A percentile compares a stretch with the other conserved stretches of the same genome.
phyloP scores from a whole-genome alignment of 2,797 vertebrate species.

The Xenentodon cancila region DNA sequence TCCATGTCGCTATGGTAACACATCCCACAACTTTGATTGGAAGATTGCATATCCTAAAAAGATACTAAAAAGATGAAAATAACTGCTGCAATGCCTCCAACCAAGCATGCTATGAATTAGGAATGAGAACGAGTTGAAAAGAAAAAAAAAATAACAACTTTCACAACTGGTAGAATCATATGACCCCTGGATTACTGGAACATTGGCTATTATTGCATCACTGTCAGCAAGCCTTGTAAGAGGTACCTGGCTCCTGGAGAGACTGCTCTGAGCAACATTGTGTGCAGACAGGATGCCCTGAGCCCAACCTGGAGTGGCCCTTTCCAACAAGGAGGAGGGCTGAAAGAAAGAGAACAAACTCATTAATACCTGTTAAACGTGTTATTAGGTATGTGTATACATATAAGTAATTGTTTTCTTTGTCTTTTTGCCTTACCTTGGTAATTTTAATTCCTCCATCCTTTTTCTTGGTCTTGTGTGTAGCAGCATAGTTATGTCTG shows the following conservation, averaged over 20 bases:
- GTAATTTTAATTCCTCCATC: constrained; percentile 89
- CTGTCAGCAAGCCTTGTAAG: not conserved
- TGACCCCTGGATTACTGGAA: no score
- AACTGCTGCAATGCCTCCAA: no score
- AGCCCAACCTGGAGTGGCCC: constrained; percentile 98
- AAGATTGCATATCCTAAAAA: no score
- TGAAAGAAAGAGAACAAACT: constrained; percentile 56
- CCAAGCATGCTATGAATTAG: no score
- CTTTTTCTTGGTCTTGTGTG: constrained; percentile 95
- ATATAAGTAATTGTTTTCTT: not conserved
- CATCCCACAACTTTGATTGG: no score
- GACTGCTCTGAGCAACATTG: constrained; percentile 98
- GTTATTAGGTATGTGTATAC: not conserved
- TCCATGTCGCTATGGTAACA: not conserved
- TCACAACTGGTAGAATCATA: no score
- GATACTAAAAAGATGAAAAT: no score
- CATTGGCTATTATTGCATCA: not conserved
- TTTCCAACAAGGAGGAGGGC: constrained; percentile 97
- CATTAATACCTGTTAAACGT: not conserved
- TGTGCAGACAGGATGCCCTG: constrained; percentile 99
- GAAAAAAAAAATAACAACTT: not conserved
- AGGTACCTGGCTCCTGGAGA: constrained; percentile 96
- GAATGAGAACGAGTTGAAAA: not conserved
- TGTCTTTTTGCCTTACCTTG: constrained; percentile 79
- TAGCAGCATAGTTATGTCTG: constrained; percentile 92